Conservation (phyloP, 2,888 invertebrate species). For the Brachycybe producta region DNA sequence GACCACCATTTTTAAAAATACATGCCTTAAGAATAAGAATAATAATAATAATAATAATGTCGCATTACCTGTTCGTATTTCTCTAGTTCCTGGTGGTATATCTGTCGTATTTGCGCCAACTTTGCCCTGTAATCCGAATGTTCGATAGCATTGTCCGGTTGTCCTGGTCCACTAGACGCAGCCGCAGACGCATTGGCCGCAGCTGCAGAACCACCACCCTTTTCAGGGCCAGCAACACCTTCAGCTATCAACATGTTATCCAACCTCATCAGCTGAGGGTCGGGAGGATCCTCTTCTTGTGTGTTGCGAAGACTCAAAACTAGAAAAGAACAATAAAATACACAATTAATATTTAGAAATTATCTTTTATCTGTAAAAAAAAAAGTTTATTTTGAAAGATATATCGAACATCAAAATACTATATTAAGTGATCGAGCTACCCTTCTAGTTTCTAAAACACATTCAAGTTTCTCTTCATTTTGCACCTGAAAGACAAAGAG, state of each 20-base stretch:
- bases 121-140: constrained; percentile 99
- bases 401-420: no score
- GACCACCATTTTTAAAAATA: no score
- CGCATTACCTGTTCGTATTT: constrained; percentile 83
- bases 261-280: constrained; percentile 93
- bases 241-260: constrained; percentile 98
- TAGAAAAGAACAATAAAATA: constrained; percentile 33
- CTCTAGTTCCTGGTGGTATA: constrained; percentile 97
- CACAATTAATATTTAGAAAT: not conserved
- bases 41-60: no score
- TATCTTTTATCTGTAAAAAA: not conserved
- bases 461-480: no score
- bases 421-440: no score
- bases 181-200: constrained; percentile 76
- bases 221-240: constrained; percentile 92
- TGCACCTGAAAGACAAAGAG: no score
- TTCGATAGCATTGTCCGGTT: constrained; percentile 90
- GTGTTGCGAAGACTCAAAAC: constrained; percentile 89
- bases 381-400: no score
- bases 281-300: constrained; percentile 95
- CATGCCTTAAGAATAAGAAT: no score
- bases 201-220: constrained; percentile 77
- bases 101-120: constrained; percentile 93
- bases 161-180: constrained; percentile 48
- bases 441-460: no score